Evolutionary conservation across 2,888 invertebrate species (phyloP), one percentile per base, ranked within the genome.

Genomic region (Hipparchia semele): DNA sequence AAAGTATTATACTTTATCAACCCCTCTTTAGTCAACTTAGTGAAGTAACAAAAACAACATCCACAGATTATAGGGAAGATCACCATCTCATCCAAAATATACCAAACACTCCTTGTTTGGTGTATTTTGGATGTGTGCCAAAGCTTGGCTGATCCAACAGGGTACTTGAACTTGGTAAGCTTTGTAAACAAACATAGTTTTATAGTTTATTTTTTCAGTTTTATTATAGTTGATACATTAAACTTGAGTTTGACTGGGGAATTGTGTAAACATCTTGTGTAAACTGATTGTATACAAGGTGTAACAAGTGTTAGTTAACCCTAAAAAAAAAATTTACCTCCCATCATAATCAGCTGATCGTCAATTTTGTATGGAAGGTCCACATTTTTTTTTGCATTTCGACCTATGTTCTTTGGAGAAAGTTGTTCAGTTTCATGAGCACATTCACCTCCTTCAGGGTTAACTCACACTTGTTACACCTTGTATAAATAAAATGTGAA

Each of bases 111-210:
- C 6, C 13, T 13, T 64, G 5, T 64, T 61, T 51, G 49, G 12
- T 65, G 33, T 53, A 33, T 33, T 65, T 53, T 65, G 65, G 65
- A 53, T 53, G 33, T 33, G 33, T 53, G 65, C 65, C 65, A 65
- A 65, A 65, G 8, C 51, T 64, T 8, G 8, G 9, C 7, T 7
- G 1, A 13, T 64, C 62, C 46, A 51, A 65, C 9, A 53, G 33
- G 64, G 10, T 39, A 53, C 33, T 65, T 53, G 65, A 65, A 65
- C 65, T 65, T 65, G 33, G 12, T 65, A 2, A 62, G 46, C 46
- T 62, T 62, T 53, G 65, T 65, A 53, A 51, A 65, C 33, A 53
- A 65, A 0, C n/a, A 8, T 10, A 2, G 2, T 33, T 49, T 54
- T 23, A n/a, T 23, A 23, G 53, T 53, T 8, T 9, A 53, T 53